Evolutionary conservation across 2,888 invertebrate genomes (phyloP), one percentile per base, ranked within the genome.

Genomic region (Stratiomys singularior): DNA sequence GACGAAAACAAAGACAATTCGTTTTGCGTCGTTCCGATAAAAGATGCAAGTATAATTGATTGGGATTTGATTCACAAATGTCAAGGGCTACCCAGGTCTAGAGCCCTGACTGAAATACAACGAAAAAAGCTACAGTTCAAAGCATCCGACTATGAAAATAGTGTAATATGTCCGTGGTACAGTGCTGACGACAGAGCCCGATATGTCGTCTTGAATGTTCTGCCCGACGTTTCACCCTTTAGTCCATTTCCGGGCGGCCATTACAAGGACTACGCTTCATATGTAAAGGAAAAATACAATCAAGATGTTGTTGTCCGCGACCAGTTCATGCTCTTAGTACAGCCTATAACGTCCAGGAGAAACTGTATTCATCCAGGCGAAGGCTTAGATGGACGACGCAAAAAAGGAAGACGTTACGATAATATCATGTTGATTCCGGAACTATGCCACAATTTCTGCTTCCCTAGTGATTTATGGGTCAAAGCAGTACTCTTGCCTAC

Each of bases 101-200:
- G 82, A 0, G 83, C 85, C 21, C 89, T 89, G 0, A 84, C 88
- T 0, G 83, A 87, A 60, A 87, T 88, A 77, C 90, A 92, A 81
- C 88, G 90, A 64, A 83, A 85, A 28, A 83, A 85, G 0, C 85
- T 91, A 67, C 79, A 84, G 0, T 91, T 94, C 11, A 23, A 76
- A 11, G 85, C 88, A 11, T 89, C 91, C 47, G 89, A 89, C 23
- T 96, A 93, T 84, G 88, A 91, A 30, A 89, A 93, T 81, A 90
- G 91, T 60, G 92, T 99, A 0, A 93, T 99, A 0, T 91, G 92
- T 79, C 97, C 98, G 0, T 96, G 94, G 91, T 98, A 98, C 85
- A 88, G 93, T 81, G 86, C 87, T 13, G 85, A 83, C 15, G 87
- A 89, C 0, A 86, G 88, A 66, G 85, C 85, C 67, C 88, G 89